Base-by-base conservation (phyloP, 2,797 vertebrate species). In the Amblyraja radiata region DNA sequence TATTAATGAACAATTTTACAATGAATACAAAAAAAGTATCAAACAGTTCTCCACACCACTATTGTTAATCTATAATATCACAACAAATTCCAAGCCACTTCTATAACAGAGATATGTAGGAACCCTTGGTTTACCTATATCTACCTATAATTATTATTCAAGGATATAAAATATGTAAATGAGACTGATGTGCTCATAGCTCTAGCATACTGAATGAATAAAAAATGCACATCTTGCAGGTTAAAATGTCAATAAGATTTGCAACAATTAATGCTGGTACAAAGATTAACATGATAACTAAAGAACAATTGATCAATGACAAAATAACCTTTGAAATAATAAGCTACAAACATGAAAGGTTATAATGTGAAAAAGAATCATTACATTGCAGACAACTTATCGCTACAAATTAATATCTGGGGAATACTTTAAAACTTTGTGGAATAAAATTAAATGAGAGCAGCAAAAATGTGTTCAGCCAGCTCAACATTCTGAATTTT, bases 251-350 rank as follows among this genome's bases (percentile, higher is more conserved):
- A 63, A n/a, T 86, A 86, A 14, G 4, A 61, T 86, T 54, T 86
- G 11, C 58, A n/a, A 86, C 58, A 86, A 86, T 63, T 86, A n/a
- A 6, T 86, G 83, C 54, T n/a, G 25, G 1, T 1, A 86, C 83
- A 16, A 61, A 58, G 23, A 84, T 61, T 25, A 84, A 11, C 81
- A 84, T 4, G 11, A 7, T 77, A 84, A 84, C 25, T 63, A 61
- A 84, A 28, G 9, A 61, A 28, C 25, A 14, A 13, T n/a, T 63
- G 54, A 86, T 86, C 83, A 61, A 63, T 63, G 83, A 28, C 58
- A 86, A 86, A 86, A 86, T 63, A 86, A 86, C 83, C 25, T 86
- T 86, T 32, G 58, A 86, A 86, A 63, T 63, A 84, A 84, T 58
- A 84, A 28, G 54, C 46, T 86, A 61, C 46, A 86, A 14, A 63